A percentile compares a stretch with the other conserved stretches of the same genome.
phyloP scores from a whole-genome alignment of 30 jellyfish, hydroid and myxozoan genomes.

The Hydractinia echinata region DNA sequence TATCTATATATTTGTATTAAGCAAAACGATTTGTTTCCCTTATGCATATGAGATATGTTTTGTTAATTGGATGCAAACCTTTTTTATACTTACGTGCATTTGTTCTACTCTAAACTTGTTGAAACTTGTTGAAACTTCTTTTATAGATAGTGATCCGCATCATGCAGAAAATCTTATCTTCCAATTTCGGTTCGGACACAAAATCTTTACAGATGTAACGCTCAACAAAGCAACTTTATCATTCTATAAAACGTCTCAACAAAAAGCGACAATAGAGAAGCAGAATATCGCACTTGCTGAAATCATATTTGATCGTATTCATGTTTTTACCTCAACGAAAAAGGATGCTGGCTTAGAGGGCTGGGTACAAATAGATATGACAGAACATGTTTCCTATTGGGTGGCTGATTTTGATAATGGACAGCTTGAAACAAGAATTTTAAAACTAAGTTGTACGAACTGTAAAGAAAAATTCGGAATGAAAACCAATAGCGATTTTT shows the following conservation, averaged over 20 bases:
- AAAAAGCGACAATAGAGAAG: background rate
- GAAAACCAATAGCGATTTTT: background rate
- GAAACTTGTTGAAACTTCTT: too few relatives aligned
- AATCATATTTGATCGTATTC: background rate
- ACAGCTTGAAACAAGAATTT: background rate
- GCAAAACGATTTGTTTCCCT: too few relatives aligned
- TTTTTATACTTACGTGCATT: too few relatives aligned
- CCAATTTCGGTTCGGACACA: background rate
- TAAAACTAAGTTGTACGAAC: background rate
- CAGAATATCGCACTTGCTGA: conserved; percentile 6
- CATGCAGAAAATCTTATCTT: too few relatives aligned
- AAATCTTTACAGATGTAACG: background rate
- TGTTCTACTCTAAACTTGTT: too few relatives aligned
- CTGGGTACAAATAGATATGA: conserved; percentile 10
- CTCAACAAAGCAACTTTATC: background rate
- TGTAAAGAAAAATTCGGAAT: background rate
- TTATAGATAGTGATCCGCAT: too few relatives aligned
- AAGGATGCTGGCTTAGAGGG: background rate
- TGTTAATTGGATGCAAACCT: too few relatives aligned
- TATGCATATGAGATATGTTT: too few relatives aligned
- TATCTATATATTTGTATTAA: too few relatives aligned
- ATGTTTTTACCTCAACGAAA: background rate
- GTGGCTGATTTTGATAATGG: conserved; percentile 9
- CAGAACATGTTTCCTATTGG: conserved; percentile 9
- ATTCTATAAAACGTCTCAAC: background rate